A percentile compares a stretch with the other conserved stretches of the same genome.
Evolutionary conservation across 2,797 vertebrate species (phyloP).

Genomic region (Fringilla coelebs): DNA sequence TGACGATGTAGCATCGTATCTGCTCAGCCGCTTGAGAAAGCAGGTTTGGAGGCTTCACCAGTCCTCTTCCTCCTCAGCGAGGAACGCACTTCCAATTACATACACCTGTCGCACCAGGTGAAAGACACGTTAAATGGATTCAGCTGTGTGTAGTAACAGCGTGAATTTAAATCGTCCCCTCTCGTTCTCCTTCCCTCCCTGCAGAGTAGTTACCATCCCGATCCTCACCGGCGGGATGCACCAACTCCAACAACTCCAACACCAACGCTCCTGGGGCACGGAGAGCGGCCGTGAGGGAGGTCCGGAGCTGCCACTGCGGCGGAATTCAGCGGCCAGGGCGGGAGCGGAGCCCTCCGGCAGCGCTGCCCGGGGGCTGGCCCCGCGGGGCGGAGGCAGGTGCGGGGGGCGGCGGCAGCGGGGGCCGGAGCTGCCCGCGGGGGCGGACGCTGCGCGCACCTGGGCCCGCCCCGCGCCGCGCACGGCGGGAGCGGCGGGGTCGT

Average conservation of each 20-base stretch:
- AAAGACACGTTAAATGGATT: not conserved
- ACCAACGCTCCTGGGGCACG: not conserved
- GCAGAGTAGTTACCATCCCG: accelerated
- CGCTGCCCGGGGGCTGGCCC: not conserved
- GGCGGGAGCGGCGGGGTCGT: not conserved
- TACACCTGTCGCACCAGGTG: not conserved
- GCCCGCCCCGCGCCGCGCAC: not conserved
- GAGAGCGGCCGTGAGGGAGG: accelerated
- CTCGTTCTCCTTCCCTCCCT: accelerated
- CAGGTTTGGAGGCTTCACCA: accelerated
- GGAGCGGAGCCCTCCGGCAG: not conserved
- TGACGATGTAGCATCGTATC: accelerated
- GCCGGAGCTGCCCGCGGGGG: conserved; percentile 16
- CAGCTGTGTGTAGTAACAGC: accelerated
- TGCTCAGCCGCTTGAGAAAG: not conserved
- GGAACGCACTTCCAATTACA: accelerated
- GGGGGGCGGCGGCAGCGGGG: not conserved
- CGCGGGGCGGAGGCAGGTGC: not conserved
- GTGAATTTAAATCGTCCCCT: accelerated
- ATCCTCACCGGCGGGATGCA: no score
- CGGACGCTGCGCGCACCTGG: not conserved
- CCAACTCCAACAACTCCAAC: not conserved
- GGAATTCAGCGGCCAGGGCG: accelerated
- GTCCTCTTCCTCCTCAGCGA: not conserved
- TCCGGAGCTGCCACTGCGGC: accelerated